Evolutionary conservation across 2,113 vertebrate species (phyloP).

Genomic region (Athene noctua): DNA sequence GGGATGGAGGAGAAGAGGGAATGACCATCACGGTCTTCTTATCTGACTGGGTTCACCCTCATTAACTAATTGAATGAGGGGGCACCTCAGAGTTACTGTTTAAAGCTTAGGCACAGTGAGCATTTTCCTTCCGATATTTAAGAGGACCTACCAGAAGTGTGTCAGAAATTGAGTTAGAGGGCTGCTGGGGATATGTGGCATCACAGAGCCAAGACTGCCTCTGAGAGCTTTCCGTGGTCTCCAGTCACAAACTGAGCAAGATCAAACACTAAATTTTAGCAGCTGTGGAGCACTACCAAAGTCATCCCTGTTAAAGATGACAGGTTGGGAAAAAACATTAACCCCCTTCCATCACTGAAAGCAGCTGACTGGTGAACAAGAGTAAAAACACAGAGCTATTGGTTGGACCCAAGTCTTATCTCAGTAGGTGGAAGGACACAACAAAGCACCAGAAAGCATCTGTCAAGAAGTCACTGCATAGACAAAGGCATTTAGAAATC

Average conservation of each 20-base stretch:
- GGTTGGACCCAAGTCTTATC: background rate
- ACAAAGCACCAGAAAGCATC: background rate
- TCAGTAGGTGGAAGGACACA: background rate
- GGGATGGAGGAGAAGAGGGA: background rate
- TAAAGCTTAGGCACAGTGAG: background rate
- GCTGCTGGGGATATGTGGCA: rapidly evolving
- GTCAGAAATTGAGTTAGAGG: background rate
- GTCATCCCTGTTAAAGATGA: background rate
- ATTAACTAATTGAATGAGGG: background rate
- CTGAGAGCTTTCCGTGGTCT: background rate
- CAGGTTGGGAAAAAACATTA: background rate
- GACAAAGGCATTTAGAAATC: background rate
- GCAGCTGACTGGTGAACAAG: background rate
- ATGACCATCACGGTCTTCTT: background rate
- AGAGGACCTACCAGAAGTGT: background rate
- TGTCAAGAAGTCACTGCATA: background rate
- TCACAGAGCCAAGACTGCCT: background rate
- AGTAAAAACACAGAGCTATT: background rate
- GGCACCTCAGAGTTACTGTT: background rate
- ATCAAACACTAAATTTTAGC: rapidly evolving
- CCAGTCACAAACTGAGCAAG: background rate
- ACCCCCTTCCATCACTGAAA: background rate
- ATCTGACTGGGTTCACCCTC: background rate
- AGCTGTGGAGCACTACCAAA: background rate
- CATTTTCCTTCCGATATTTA: background rate